These are phyloP conservation scores for Nanorana parkeri DNA, from an alignment of 2,113 vertebrate species.

Conservation along the genomic window DNA sequence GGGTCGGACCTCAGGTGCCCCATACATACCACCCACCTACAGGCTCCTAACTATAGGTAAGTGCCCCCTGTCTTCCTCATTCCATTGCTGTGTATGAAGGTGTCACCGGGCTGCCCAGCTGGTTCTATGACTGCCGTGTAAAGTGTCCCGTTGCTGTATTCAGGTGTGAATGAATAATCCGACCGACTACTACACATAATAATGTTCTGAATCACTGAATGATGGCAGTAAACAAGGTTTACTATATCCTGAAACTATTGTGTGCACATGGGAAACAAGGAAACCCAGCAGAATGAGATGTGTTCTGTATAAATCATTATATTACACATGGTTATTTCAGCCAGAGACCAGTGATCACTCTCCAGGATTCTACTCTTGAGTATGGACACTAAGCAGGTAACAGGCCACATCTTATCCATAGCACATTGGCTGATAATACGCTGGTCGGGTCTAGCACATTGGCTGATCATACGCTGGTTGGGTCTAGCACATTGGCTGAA, in stretches of 20 bases:
- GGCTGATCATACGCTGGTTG: too few species aligned
- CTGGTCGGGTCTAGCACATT: too few species aligned
- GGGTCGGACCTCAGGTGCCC: too few species aligned
- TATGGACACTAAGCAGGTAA: conserved; percentile 42
- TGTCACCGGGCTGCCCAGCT: too few species aligned
- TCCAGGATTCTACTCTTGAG: not conserved
- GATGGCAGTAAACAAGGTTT: not conserved
- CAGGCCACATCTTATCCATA: too few species aligned
- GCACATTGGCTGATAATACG: too few species aligned
- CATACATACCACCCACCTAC: not conserved
- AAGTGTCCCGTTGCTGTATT: not conserved
- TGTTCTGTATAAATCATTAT: conserved; percentile 3
- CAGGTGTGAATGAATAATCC: not conserved
- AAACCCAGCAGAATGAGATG: not conserved
- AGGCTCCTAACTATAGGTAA: not conserved
- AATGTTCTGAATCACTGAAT: conserved; percentile 3
- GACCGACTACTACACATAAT: not conserved
- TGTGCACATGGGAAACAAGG: conserved; percentile 14
- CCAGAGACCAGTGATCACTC: too few species aligned
- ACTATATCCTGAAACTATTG: not conserved
- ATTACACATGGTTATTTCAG: too few species aligned
- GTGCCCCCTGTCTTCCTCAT: conserved; percentile 22
- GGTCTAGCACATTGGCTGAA: too few species aligned
- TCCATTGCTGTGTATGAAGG: not conserved
- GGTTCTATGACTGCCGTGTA: not conserved